phyloP scores from a whole-genome alignment of 1,140 invertebrate genomes.

The Oreohelix idahoensis region DNA sequence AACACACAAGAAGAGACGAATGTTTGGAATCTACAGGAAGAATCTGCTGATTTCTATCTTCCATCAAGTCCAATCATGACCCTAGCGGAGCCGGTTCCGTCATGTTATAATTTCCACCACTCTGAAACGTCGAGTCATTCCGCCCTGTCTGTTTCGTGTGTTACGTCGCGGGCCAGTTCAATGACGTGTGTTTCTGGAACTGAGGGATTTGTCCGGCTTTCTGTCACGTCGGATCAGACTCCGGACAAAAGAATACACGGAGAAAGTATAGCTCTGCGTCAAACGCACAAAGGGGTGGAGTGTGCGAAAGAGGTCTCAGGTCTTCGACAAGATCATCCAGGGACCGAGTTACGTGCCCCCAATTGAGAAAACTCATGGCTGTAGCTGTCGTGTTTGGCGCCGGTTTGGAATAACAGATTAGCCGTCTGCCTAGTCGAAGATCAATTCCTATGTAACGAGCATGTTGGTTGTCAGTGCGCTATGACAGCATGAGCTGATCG shows the following conservation, averaged over 20 bases:
- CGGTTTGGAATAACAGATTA: too few species aligned
- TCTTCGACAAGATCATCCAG: too few species aligned
- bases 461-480: too few species aligned
- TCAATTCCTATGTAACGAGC: too few species aligned
- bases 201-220: constrained; percentile 6
- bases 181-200: constrained; percentile 1
- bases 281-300: too few species aligned
- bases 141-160: neutral
- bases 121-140: constrained; percentile 16
- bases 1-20: neutral
- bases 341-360: too few species aligned
- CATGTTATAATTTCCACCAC: constrained; percentile 13
- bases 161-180: neutral
- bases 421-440: too few species aligned
- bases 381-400: too few species aligned
- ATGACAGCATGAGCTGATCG: too few species aligned
- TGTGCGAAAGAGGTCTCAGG: too few species aligned
- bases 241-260: neutral
- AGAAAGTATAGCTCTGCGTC: neutral
- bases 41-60: neutral
- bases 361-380: too few species aligned
- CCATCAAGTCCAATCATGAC: neutral
- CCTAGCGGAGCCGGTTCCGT: neutral
- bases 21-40: neutral
- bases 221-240: neutral